Evolutionary conservation across 2,113 vertebrate species (phyloP).

Genomic region (Tretioscincus oriximinensis): DNA sequence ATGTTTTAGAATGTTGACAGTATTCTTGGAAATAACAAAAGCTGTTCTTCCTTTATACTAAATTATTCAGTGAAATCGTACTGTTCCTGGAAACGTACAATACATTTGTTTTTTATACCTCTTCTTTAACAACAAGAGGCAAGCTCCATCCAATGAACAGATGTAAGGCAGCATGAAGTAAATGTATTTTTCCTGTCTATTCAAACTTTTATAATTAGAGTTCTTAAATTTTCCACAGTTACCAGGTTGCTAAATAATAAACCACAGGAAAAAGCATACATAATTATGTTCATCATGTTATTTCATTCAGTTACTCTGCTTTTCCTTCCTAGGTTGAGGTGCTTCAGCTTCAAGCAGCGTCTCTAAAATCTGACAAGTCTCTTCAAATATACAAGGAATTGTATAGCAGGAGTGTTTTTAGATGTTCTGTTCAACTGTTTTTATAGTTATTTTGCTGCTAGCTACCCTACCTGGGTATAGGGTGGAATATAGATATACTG

Average conservation of each 20-base stretch:
- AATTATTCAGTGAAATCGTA: background rate
- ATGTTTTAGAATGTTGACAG: background rate
- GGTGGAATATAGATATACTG: no score
- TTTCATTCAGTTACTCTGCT: background rate
- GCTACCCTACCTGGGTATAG: no score
- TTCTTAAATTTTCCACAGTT: background rate
- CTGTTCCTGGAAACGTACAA: background rate
- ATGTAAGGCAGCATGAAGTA: background rate
- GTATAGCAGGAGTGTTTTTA: background rate
- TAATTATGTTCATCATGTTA: background rate
- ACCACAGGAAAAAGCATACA: background rate
- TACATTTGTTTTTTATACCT: background rate
- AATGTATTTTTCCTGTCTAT: background rate
- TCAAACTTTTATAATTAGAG: background rate
- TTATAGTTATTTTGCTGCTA: no score
- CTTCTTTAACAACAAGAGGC: background rate
- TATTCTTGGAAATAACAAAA: background rate
- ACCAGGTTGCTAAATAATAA: background rate
- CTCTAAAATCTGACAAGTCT: background rate
- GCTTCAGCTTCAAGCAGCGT: background rate
- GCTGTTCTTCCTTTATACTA: background rate
- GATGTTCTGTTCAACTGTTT: no score
- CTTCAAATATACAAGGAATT: background rate
- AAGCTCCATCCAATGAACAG: background rate
- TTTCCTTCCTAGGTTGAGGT: background rate